phyloP scores from a whole-genome alignment of 2,888 invertebrate genomes.

The Trypoxylon attenuatum region DNA sequence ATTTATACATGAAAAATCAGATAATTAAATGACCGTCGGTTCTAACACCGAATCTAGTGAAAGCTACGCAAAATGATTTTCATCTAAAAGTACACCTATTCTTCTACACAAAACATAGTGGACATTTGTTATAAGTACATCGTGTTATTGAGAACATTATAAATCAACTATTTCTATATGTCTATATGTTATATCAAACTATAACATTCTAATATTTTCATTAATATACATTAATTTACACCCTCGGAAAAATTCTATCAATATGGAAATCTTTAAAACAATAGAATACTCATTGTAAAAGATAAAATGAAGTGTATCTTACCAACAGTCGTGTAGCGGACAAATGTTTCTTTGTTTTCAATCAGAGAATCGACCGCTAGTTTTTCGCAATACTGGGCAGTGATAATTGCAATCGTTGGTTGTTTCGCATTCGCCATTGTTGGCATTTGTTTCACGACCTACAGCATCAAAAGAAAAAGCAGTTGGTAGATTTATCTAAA shows the following conservation, averaged over 20 bases:
- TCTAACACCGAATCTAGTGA: too few relatives aligned
- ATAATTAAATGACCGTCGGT: too few relatives aligned
- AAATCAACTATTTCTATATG: too few relatives aligned
- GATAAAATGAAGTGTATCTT: slow-evolving; percentile 73
- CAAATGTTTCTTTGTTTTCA: slow-evolving; percentile 96
- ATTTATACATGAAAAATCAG: too few relatives aligned
- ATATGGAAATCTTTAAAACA: too few relatives aligned
- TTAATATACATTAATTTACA: slow-evolving; percentile 9
- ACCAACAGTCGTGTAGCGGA: slow-evolving; percentile 97
- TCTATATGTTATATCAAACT: slow-evolving; percentile 11
- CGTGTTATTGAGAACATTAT: too few relatives aligned
- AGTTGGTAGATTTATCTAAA: too few relatives aligned
- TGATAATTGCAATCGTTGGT: slow-evolving; percentile 98
- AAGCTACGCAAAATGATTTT: too few relatives aligned
- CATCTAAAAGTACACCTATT: too few relatives aligned
- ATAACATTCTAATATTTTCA: background rate
- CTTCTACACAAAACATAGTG: too few relatives aligned
- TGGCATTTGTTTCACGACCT: slow-evolving; percentile 97
- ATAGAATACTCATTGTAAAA: background rate
- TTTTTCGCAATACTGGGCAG: slow-evolving; percentile 98
- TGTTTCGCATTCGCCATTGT: slow-evolving; percentile 91
- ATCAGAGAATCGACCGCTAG: slow-evolving; percentile 98
- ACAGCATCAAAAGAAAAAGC: slow-evolving; percentile 12
- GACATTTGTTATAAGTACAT: too few relatives aligned
- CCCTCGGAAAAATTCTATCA: background rate